These are phyloP conservation scores for Elachura formosa DNA, from an alignment of 2,113 vertebrate genomes.

Conservation along the genomic window DNA sequence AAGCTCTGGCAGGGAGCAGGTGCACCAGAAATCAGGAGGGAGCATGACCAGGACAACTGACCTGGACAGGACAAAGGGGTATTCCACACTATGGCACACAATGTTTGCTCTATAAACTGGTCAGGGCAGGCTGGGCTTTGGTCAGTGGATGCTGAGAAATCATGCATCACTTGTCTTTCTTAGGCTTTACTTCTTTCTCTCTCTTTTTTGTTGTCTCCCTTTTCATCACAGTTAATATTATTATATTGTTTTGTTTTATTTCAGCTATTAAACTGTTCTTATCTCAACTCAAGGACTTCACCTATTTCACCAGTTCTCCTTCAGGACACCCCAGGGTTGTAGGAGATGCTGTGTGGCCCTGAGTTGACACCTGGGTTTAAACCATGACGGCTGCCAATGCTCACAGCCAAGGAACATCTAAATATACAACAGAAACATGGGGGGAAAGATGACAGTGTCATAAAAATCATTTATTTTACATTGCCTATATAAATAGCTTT, in stretches of 20 bases:
- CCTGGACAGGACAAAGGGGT: background rate
- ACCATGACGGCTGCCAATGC: background rate
- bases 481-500: background rate
- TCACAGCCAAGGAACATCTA: background rate
- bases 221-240: background rate
- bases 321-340: background rate
- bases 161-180: background rate
- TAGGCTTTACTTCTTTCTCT: background rate
- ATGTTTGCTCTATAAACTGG: rapidly evolving
- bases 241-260: background rate
- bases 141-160: background rate
- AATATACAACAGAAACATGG: background rate
- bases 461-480: slow-evolving; percentile 2
- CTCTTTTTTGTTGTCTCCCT: too few species aligned
- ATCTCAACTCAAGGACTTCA: background rate
- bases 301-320: background rate
- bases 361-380: background rate
- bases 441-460: background rate
- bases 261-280: background rate
- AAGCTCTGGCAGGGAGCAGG: background rate
- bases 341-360: background rate
- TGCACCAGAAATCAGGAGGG: background rate
- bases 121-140: background rate
- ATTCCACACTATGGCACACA: background rate
- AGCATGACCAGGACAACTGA: background rate